A percentile compares a stretch with the other conserved stretches of the same genome.
phyloP scores from a whole-genome alignment of 2,888 invertebrate species.

The Mythimna ferrago region DNA sequence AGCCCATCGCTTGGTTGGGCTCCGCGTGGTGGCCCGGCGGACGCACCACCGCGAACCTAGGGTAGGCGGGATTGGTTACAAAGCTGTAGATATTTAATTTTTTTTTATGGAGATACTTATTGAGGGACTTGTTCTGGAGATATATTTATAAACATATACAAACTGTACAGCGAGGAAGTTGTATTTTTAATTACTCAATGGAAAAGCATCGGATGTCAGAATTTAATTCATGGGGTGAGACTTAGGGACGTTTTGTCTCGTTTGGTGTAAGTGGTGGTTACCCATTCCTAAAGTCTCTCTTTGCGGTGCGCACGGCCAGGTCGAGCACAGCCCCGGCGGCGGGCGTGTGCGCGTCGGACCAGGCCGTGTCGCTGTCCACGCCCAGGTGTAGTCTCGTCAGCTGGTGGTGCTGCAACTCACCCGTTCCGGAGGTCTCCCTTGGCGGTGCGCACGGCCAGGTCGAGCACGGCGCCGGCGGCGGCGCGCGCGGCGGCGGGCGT shows the following conservation, averaged over 20 bases:
- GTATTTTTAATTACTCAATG: no score
- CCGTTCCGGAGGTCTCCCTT: constrained; percentile 82
- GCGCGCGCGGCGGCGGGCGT: constrained; percentile 97
- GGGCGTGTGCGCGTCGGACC: no score
- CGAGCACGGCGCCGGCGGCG: constrained; percentile 99
- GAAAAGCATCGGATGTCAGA: no score
- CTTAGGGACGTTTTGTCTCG: no score
- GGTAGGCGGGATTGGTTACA: not conserved
- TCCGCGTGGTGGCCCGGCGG: constrained; percentile 99
- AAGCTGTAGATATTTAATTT: not conserved
- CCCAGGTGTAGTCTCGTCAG: no score
- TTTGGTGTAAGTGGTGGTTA: no score
- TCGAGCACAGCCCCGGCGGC: no score
- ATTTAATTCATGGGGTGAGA: no score
- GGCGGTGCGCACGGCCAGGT: constrained; percentile 94
- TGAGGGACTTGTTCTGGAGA: not conserved
- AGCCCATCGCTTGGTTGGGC: constrained; percentile 99
- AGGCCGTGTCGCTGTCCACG: no score
- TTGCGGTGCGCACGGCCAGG: no score
- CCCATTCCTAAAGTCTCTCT: no score
- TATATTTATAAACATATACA: not conserved
- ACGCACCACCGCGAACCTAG: constrained; percentile 98
- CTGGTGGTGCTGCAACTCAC: constrained; percentile 94
- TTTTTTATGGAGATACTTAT: not conserved
- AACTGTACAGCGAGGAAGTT: not conserved